These are phyloP conservation scores for Galerucella nymphaeae DNA, from an alignment of 2,888 invertebrate species.

Conservation along the genomic window DNA sequence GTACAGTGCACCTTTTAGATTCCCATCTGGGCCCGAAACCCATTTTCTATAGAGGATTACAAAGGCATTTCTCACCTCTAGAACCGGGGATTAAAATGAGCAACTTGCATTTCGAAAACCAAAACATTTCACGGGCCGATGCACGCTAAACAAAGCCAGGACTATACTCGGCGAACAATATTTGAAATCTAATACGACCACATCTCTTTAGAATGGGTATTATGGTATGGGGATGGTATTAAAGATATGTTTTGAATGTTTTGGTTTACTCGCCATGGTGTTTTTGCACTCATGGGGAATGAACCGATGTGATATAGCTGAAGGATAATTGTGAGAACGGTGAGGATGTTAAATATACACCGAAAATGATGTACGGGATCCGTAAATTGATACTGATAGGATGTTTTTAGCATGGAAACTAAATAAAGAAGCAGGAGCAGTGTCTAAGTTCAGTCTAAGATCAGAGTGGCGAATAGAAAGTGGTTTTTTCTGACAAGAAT, in stretches of 20 bases:
- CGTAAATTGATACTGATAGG: background rate
- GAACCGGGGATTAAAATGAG: slow-evolving; percentile 54
- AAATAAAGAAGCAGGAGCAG: too few species aligned
- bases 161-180: background rate
- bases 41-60: slow-evolving; percentile 49
- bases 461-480: too few species aligned
- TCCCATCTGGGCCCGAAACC: slow-evolving; percentile 5
- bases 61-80: slow-evolving; percentile 52
- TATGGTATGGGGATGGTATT: background rate
- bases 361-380: background rate
- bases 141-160: slow-evolving; percentile 10
- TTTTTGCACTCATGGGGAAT: slow-evolving; percentile 13
- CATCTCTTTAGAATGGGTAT: slow-evolving; percentile 11
- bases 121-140: slow-evolving; percentile 42
- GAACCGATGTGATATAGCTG: background rate
- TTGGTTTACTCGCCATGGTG: slow-evolving; percentile 2
- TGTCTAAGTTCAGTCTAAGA: too few species aligned
- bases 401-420: too few species aligned
- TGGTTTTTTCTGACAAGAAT: too few species aligned
- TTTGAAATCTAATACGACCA: slow-evolving; percentile 17
- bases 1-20: slow-evolving; percentile 8
- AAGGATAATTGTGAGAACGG: background rate
- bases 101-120: slow-evolving; percentile 44
- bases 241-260: slow-evolving; percentile 4
- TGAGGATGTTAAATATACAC: background rate